phyloP scores from a whole-genome alignment of 2,888 invertebrate species.

The Apamea crenata region DNA sequence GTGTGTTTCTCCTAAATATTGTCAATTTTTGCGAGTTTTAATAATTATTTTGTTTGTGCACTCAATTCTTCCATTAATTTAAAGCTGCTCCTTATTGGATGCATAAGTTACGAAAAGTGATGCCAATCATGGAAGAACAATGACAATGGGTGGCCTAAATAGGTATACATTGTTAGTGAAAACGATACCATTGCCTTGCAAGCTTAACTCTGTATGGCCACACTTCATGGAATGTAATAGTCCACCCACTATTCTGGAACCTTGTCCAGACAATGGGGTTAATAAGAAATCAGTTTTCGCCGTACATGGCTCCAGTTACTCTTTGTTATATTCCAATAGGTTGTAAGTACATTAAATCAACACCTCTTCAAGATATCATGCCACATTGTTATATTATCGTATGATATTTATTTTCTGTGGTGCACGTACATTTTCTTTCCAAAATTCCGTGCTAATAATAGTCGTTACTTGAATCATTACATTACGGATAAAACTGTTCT shows the following conservation, averaged over 20 bases:
- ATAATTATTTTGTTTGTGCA: conserved; percentile 29
- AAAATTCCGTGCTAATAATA: conserved; percentile 64
- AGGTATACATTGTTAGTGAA: conserved; percentile 74
- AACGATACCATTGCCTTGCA: conserved; percentile 77
- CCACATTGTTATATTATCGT: conserved; percentile 25
- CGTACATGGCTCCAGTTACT: conserved; percentile 66
- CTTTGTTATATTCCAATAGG: conserved; percentile 64
- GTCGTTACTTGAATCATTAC: conserved; percentile 67
- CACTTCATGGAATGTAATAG: conserved; percentile 76
- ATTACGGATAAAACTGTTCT: conserved; percentile 71
- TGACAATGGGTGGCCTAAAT: conserved; percentile 82
- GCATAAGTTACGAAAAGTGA: conserved; percentile 77
- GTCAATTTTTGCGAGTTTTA: conserved; percentile 26
- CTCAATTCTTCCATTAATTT: conserved; percentile 55
- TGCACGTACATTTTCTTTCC: conserved; percentile 45
- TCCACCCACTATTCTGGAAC: conserved; percentile 63
- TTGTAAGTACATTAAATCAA: conserved; percentile 52
- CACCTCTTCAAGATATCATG: conserved; percentile 40
- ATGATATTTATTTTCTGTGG: conserved; percentile 47
- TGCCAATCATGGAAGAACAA: conserved; percentile 77
- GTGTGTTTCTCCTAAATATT: not conserved
- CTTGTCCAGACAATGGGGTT: conserved; percentile 68
- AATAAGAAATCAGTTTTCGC: conserved; percentile 65
- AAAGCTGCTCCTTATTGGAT: conserved; percentile 59
- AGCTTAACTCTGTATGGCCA: conserved; percentile 70